Conservation (phyloP, 2,113 vertebrate species). For the Elgaria multicarinata region DNA sequence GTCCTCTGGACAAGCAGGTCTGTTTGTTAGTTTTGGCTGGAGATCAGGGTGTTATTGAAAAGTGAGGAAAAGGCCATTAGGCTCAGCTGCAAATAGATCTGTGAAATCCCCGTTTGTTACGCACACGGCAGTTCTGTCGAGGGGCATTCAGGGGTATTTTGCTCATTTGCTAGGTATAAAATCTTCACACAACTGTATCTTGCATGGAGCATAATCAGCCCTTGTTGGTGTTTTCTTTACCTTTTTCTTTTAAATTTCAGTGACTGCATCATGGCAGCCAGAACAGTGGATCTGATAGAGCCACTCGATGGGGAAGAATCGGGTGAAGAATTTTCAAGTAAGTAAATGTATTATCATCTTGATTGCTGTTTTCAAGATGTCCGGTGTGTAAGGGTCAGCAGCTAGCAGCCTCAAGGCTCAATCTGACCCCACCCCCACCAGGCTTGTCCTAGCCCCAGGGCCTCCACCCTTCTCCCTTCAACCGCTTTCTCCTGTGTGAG, state of each 20-base stretch:
- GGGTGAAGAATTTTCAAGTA: conserved; percentile 84
- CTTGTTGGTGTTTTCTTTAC: no score
- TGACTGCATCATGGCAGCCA: conserved; percentile 82
- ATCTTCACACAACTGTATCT: neutral
- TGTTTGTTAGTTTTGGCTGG: conserved; percentile 41
- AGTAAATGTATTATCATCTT: neutral
- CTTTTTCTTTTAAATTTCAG: conserved; percentile 71
- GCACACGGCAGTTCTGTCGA: neutral
- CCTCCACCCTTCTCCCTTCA: neutral
- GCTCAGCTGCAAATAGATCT: neutral
- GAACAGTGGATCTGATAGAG: conserved; percentile 69
- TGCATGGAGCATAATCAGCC: neutral
- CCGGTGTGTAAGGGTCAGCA: neutral
- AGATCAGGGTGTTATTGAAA: conserved; percentile 33
- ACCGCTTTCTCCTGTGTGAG: neutral
- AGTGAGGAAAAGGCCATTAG: neutral
- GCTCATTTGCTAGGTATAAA: neutral
- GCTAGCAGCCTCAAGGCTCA: neutral
- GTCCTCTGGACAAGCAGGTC: conserved; percentile 4
- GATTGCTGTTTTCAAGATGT: neutral
- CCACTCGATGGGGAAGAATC: conserved; percentile 76
- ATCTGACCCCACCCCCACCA: neutral
- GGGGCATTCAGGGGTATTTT: neutral
- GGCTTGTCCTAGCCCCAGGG: accelerated
- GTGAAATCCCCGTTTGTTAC: conserved; percentile 2